phyloP scores from a whole-genome alignment of 1,140 invertebrate genomes.

The Pinna nobilis region DNA sequence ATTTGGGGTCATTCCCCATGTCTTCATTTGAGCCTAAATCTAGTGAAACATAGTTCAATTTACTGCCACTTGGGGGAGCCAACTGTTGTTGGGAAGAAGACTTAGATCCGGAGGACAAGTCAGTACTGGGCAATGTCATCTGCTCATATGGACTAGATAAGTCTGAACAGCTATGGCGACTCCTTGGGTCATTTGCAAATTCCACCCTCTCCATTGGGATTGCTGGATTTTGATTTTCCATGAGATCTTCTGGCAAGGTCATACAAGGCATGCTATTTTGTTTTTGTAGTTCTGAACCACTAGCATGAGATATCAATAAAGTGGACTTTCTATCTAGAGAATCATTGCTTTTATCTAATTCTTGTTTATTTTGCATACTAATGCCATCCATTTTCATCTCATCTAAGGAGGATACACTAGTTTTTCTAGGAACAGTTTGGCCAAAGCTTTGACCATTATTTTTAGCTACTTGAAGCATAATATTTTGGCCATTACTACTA shows the following conservation, averaged over 20 bases:
- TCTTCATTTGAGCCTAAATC: conserved; percentile 54
- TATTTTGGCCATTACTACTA: too few relatives aligned
- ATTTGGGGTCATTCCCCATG: conserved; percentile 34
- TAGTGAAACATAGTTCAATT: conserved; percentile 55
- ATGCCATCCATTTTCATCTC: conserved; percentile 25
- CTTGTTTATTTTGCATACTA: conserved; percentile 4
- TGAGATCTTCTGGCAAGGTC: conserved; percentile 21
- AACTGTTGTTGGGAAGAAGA: conserved; percentile 12
- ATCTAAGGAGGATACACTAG: conserved; percentile 29
- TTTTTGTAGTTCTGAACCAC: conserved; percentile 32
- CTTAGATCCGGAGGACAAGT: not conserved
- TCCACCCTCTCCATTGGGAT: not conserved
- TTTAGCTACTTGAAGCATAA: too few relatives aligned
- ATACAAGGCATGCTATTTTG: conserved; percentile 38
- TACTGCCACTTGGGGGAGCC: conserved; percentile 1
- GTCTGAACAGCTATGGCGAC: conserved; percentile 46
- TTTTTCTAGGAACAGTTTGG: conserved; percentile 21
- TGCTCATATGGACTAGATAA: conserved; percentile 43
- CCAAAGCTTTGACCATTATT: too few relatives aligned
- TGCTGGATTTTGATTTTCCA: too few relatives aligned
- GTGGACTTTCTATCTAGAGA: conserved; percentile 16
- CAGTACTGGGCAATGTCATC: conserved; percentile 44
- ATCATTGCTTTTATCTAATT: conserved; percentile 5
- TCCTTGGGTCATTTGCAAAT: not conserved
- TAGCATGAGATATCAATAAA: not conserved